phyloP scores from a whole-genome alignment of 2,888 invertebrate genomes.

The Ditula angustiorana region DNA sequence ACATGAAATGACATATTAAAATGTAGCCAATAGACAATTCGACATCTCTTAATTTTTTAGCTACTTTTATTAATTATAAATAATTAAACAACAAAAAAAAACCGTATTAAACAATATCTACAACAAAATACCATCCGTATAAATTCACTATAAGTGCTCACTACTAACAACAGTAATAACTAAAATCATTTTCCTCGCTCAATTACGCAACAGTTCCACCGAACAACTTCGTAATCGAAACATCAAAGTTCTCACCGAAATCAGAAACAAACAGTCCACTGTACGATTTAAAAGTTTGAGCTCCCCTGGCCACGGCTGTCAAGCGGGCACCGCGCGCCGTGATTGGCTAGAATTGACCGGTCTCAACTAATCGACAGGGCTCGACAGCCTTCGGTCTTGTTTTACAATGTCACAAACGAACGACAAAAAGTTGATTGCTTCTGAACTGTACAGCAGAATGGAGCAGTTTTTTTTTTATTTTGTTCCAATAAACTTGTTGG shows the following conservation, averaged over 20 bases:
- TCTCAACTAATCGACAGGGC: slow-evolving; percentile 42
- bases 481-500: not conserved
- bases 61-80: no score
- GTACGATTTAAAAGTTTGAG: slow-evolving; percentile 53
- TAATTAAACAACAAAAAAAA: no score
- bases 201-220: not conserved
- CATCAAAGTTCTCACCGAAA: not conserved
- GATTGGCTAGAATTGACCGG: slow-evolving; percentile 69
- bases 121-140: no score
- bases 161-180: not conserved
- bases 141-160: no score
- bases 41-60: no score
- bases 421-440: slow-evolving; percentile 33
- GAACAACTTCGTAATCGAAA: slow-evolving; percentile 12
- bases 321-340: slow-evolving; percentile 56
- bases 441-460: slow-evolving; percentile 7
- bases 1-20: no score
- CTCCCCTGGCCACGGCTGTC: slow-evolving; percentile 42
- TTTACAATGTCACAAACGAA: slow-evolving; percentile 28
- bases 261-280: slow-evolving; percentile 1
- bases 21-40: no score
- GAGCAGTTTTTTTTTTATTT: not conserved
- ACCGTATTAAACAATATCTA: no score
- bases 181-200: not conserved
- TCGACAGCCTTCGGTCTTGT: slow-evolving; percentile 36